Conservation (phyloP, 1,140 invertebrate genomes). For the Branchinecta lindahli region DNA sequence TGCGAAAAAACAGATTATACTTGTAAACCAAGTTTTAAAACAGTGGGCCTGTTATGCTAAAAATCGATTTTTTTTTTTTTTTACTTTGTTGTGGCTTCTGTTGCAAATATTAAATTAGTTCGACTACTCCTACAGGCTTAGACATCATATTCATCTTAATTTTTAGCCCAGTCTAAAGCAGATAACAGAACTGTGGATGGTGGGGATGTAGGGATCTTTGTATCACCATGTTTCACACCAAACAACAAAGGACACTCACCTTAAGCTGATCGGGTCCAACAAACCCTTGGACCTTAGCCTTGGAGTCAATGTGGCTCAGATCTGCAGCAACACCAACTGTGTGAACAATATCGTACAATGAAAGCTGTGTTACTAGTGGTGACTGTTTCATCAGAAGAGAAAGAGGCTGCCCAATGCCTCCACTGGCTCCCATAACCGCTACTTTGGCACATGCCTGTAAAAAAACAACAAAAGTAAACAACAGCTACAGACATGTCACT, state of each 20-base stretch:
- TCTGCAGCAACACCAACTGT: slow-evolving; percentile 95
- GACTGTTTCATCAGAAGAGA: slow-evolving; percentile 88
- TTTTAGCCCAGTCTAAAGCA: no score
- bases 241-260: slow-evolving; percentile 29
- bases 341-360: slow-evolving; percentile 89
- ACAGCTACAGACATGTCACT: no score
- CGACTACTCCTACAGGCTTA: no score
- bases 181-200: no score
- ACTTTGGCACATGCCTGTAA: slow-evolving; percentile 62
- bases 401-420: slow-evolving; percentile 95
- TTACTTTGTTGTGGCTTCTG: no score
- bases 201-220: no score
- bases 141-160: no score
- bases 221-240: neutral
- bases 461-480: slow-evolving; percentile 23
- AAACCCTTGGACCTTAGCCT: slow-evolving; percentile 62
- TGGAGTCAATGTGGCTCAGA: slow-evolving; percentile 89
- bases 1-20: no score
- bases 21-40: no score
- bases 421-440: slow-evolving; percentile 84
- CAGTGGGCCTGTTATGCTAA: no score
- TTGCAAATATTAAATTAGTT: no score
- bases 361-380: slow-evolving; percentile 59
- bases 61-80: no score
- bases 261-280: slow-evolving; percentile 58